Base-by-base conservation (phyloP, 2,888 invertebrate species). In the Criorhina ranunculi region DNA sequence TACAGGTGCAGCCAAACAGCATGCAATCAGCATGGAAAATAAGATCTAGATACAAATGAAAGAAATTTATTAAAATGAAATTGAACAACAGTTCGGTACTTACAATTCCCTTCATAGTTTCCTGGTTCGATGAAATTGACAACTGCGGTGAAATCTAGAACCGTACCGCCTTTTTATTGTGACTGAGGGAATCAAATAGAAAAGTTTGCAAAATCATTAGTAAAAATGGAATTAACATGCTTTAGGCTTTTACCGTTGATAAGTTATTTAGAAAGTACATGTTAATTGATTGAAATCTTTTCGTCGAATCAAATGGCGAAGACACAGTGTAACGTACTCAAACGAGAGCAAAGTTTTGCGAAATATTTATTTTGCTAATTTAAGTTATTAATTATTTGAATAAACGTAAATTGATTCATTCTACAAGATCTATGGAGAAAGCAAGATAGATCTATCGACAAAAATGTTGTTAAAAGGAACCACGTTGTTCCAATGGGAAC, bases 21-120 rank as follows among this genome's bases (percentile, higher is more conserved):
- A 69, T 4, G 44, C 79, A 31, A 73, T 31, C 35, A 69, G 15
- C 1, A 69, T 7, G 0, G 44, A 29, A 11, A 79, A 57, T 6
- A 75, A 2, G 40, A 83, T 64, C 83, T 83, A 9, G 60, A 8
- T 2, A 33, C 33, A 0, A 60, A 66, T 6, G 5, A 7, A 29
- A 42, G 7, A 57, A 5, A 9, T 7, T 35, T 33, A 31, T n/a
- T 37, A 31, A 12, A 29, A 2, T 0, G 1, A 1, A 12, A 4
- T 12, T 29, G 4, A 8, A 8, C 4, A 17, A 3, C 8, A 19
- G 19, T 9, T 15, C 0, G n/a, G 5, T 55, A 69, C 83, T 83
- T 17, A 83, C 83, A 51, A 75, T 12, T 49, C 6, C 1, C 60
- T 83, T 83, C 83, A 83, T 83, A 11, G 37, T 4, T 59, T 40